Conservation (phyloP, 64 coral and sea anemone genomes). For the Catalaphyllia jardinei region DNA sequence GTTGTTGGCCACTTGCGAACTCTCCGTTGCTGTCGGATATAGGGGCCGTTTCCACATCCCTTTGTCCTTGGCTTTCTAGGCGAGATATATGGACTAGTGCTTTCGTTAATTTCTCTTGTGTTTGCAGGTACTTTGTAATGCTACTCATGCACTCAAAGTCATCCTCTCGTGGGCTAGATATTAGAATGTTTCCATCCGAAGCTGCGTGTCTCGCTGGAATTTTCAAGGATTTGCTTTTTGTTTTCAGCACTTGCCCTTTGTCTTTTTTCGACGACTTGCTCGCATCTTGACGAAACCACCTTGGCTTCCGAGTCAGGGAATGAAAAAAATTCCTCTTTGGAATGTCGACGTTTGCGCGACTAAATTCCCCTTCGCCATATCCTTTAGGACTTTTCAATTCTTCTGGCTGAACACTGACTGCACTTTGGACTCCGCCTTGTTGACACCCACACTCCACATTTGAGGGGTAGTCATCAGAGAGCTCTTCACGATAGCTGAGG, state of each 20-base stretch:
- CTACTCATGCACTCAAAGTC: constrained; percentile 20
- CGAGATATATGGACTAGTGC: neutral
- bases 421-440: neutral
- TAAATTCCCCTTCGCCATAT: neutral
- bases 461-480: neutral
- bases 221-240: neutral
- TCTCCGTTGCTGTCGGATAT: neutral
- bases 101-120: neutral
- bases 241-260: neutral
- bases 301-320: neutral
- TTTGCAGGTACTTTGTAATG: constrained; percentile 21
- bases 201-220: neutral
- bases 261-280: neutral
- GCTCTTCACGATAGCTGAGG: neutral
- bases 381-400: neutral
- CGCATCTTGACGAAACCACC: neutral
- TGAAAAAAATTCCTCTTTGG: constrained; percentile 1
- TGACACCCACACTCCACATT: too few species aligned
- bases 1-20: neutral
- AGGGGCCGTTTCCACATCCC: neutral
- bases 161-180: constrained; percentile 30
- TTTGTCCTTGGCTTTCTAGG: neutral
- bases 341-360: neutral
- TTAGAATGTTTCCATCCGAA: neutral
- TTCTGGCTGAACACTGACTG: neutral